phyloP scores from a whole-genome alignment of 35 echinoderm and acorn worm species.

The Nesometra sesokonis region DNA sequence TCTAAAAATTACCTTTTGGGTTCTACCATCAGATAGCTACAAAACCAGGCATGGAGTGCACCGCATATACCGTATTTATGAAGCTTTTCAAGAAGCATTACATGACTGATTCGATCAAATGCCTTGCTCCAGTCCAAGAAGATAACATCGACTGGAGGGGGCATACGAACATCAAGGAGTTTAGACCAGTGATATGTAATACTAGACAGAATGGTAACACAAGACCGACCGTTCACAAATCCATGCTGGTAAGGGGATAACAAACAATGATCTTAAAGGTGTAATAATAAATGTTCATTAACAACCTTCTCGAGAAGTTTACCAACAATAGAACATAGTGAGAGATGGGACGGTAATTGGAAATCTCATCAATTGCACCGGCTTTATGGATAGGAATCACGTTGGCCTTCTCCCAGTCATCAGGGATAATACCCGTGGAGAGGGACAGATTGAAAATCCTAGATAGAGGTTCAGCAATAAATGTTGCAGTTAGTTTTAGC shows the following conservation, averaged over 20 bases:
- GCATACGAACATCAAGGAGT: too few species aligned
- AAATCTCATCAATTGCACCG: background rate
- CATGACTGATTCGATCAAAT: too few species aligned
- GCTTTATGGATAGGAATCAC: background rate
- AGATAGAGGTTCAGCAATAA: background rate
- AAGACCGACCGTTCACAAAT: background rate
- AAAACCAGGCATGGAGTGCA: too few species aligned
- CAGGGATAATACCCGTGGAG: background rate
- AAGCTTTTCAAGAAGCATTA: too few species aligned
- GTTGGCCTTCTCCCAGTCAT: background rate
- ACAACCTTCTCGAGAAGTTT: background rate
- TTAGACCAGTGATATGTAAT: too few species aligned
- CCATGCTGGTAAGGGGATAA: background rate
- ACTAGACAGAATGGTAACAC: background rate
- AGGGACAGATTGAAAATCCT: background rate
- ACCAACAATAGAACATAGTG: background rate
- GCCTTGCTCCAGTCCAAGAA: too few species aligned
- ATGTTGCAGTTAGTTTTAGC: background rate
- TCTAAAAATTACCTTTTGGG: too few species aligned
- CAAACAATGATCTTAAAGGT: background rate
- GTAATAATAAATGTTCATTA: background rate
- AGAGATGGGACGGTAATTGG: background rate
- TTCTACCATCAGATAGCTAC: too few species aligned
- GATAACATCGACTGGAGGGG: too few species aligned
- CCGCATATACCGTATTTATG: too few species aligned